These are phyloP conservation scores for Polypedilum pembai DNA, from an alignment of 1,140 invertebrate species.

Conservation along the genomic window DNA sequence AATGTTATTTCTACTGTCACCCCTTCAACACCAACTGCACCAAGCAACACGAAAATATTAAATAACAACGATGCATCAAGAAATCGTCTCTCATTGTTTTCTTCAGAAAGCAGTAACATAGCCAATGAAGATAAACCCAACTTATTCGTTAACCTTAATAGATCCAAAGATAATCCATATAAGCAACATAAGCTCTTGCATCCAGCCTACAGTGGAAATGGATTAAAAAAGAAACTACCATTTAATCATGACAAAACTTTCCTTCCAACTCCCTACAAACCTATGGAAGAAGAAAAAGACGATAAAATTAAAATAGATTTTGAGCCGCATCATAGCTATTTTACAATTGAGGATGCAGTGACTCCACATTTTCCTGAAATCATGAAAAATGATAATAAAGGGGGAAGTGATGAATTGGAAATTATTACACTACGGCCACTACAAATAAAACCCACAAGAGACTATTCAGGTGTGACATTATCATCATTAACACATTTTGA, in stretches of 20 bases:
- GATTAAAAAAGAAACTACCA: not conserved
- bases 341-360: conserved; percentile 30
- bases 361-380: conserved; percentile 12
- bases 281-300: not conserved
- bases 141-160: conserved; percentile 23
- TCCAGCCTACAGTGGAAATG: conserved; percentile 21
- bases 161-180: conserved; percentile 23
- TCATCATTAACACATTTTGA: not conserved
- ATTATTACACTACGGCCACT: not conserved
- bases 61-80: not conserved
- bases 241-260: conserved; percentile 15
- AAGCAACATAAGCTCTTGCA: conserved; percentile 28
- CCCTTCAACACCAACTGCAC: not conserved
- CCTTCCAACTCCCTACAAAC: conserved; percentile 19
- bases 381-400: not conserved
- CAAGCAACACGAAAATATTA: not conserved
- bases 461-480: not conserved
- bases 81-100: not conserved
- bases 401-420: not conserved
- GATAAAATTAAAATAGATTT: not conserved
- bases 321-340: conserved; percentile 29
- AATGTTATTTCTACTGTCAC: not conserved
- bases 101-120: not conserved
- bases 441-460: conserved; percentile 9
- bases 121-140: conserved; percentile 26